phyloP scores from a whole-genome alignment of 2,888 invertebrate species.

The Eristalinus aeneus region DNA sequence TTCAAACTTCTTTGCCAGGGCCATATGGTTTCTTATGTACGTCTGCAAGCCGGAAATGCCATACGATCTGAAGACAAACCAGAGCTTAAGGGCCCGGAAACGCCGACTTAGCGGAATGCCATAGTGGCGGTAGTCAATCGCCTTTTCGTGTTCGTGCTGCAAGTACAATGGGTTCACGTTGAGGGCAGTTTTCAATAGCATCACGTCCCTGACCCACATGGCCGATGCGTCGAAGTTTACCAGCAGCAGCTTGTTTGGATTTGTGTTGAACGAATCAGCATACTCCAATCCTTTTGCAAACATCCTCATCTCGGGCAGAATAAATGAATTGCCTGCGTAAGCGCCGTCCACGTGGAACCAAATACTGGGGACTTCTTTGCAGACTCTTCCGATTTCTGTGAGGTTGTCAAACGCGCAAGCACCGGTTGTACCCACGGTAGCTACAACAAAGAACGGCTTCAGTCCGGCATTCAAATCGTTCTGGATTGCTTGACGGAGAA shows the following conservation, averaged over 20 bases:
- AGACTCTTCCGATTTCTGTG: slow-evolving; percentile 88
- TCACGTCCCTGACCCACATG: slow-evolving; percentile 90
- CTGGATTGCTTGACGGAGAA: slow-evolving; percentile 84
- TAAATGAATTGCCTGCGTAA: slow-evolving; percentile 92
- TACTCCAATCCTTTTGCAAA: slow-evolving; percentile 86
- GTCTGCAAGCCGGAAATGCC: slow-evolving; percentile 90
- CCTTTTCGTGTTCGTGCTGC: slow-evolving; percentile 89
- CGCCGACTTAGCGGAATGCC: slow-evolving; percentile 92
- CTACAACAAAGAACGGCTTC: slow-evolving; percentile 91
- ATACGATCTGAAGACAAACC: slow-evolving; percentile 92
- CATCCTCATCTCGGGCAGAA: slow-evolving; percentile 90
- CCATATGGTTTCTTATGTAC: slow-evolving; percentile 91
- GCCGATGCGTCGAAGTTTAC: slow-evolving; percentile 93
- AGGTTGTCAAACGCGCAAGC: slow-evolving; percentile 92
- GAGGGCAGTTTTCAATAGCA: slow-evolving; percentile 90
- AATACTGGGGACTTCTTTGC: slow-evolving; percentile 83
- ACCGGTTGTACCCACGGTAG: slow-evolving; percentile 91
- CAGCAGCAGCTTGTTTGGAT: slow-evolving; percentile 93
- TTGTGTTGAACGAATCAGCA: slow-evolving; percentile 93
- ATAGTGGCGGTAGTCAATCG: slow-evolving; percentile 90
- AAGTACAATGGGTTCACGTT: slow-evolving; percentile 93
- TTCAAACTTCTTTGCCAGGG: slow-evolving; percentile 89
- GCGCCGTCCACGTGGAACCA: slow-evolving; percentile 95
- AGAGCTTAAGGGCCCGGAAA: slow-evolving; percentile 92
- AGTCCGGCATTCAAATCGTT: slow-evolving; percentile 88